These are phyloP conservation scores for Thaumetopoea pityocampa DNA, from an alignment of 1,140 invertebrate species.

Conservation along the genomic window DNA sequence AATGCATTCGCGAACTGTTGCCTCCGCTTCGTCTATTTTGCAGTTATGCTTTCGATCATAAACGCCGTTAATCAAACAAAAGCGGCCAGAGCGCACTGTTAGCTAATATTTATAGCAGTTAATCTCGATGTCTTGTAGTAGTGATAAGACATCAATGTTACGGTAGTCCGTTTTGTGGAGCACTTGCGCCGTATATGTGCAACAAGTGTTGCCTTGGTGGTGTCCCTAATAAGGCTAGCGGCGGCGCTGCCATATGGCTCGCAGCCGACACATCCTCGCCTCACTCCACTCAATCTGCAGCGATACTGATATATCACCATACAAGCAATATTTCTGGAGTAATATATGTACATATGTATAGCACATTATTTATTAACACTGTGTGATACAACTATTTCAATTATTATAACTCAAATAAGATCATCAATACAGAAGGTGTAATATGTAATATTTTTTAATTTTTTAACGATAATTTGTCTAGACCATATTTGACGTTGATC, in stretches of 20 bases:
- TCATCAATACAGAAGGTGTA: no score
- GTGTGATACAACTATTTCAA: no score
- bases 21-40: conserved; percentile 46
- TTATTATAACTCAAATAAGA: no score
- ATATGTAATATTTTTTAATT: no score
- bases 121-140: conserved; percentile 20
- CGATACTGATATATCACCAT: conserved; percentile 27
- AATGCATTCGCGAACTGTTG: conserved; percentile 50
- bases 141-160: conserved; percentile 41
- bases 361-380: neutral
- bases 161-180: conserved; percentile 53
- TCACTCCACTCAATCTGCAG: conserved; percentile 40
- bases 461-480: no score
- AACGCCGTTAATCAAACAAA: conserved; percentile 20
- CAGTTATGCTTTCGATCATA: conserved; percentile 39
- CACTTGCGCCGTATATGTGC: conserved; percentile 71
- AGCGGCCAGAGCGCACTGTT: conserved; percentile 5
- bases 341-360: conserved; percentile 16
- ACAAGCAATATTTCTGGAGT: conserved; percentile 39
- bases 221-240: conserved; percentile 64
- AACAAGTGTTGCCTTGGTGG: conserved; percentile 69
- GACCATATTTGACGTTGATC: no score
- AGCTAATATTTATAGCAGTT: conserved; percentile 30
- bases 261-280: conserved; percentile 58
- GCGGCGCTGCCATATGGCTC: conserved; percentile 65